Base-by-base conservation (phyloP, 2,888 invertebrate species). In the Harpalus rubripes region DNA sequence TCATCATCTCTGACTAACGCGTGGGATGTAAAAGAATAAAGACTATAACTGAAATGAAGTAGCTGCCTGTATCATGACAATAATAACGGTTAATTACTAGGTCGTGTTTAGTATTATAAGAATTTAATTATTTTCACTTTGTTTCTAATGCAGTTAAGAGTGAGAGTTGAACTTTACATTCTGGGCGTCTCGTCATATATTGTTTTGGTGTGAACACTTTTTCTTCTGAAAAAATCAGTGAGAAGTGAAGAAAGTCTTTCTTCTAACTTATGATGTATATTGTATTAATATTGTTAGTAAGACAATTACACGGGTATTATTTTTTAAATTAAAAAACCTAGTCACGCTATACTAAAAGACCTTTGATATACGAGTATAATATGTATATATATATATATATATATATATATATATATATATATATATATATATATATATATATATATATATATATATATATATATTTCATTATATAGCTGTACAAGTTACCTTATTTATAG, bases 131-230 rank as follows among this genome's bases (percentile, higher is more conserved):
- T 32, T 68, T 68, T 39, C 68, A 68, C 68, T 68, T 63, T 26
- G n/a, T 26, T 63, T 68, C 68, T 63, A 68, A 58, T 82, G 44
- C 56, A 72, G 68, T 68, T 68, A 72, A 82, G 58, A 82, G 82
- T 82, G 72, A 82, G 72, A 82, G 82, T 82, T 72, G 68, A 82
- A 32, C 22, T 52, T 22, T 22, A 22, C 22, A 22, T 22, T 52
- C 15, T 56, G 52, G 18, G 44, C 15, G 22, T 15, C 22, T 52
- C 44, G 44, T 76, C 76, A 65, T 16, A 52, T 82, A 82, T 82
- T 82, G 82, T 82, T 72, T 82, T 22, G 39, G 32, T 82, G 82
- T 72, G 82, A 82, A 82, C 82, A 82, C 82, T 82, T 72, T 82
- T 82, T 82, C 82, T 82, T 72, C 44, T 44, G 32, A 72, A 81